Conservation (phyloP, 2,888 invertebrate species). For the Nowickia ferox region DNA sequence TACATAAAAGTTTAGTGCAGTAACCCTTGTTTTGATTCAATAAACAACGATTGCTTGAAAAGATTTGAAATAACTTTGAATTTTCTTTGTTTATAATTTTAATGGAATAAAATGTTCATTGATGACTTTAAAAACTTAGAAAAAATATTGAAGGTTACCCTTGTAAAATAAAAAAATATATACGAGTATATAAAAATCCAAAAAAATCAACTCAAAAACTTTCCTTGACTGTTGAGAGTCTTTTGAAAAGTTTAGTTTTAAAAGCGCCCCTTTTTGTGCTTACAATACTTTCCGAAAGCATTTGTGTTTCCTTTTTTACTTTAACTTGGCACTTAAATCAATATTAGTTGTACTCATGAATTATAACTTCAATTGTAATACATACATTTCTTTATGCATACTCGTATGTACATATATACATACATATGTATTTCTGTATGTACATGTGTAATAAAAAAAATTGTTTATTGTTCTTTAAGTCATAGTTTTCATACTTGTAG, state of each 20-base stretch:
- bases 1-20: too few relatives aligned
- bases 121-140: background rate
- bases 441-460: background rate
- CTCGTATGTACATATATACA: background rate
- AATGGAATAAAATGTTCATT: background rate
- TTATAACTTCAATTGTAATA: slow-evolving; percentile 57
- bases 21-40: too few relatives aligned
- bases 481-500: background rate
- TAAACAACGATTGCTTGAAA: too few relatives aligned
- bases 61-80: too few relatives aligned
- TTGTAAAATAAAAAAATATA: slow-evolving; percentile 16
- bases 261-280: slow-evolving; percentile 54
- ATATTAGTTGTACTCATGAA: slow-evolving; percentile 43
- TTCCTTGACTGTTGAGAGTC: slow-evolving; percentile 10
- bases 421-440: background rate
- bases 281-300: slow-evolving; percentile 22
- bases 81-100: too few relatives aligned
- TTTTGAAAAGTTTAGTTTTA: slow-evolving; percentile 48
- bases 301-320: slow-evolving; percentile 21
- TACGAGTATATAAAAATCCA: background rate
- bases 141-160: slow-evolving; percentile 30
- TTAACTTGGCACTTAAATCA: slow-evolving; percentile 56
- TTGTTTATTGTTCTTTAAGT: background rate
- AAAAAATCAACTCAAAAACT: slow-evolving; percentile 35
- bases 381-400: slow-evolving; percentile 34